Percentiles rank a stretch among this genome's conserved stretches.
Conservation (phyloP, 2,797 vertebrate genomes). For the Philypnodon macrostomus region DNA sequence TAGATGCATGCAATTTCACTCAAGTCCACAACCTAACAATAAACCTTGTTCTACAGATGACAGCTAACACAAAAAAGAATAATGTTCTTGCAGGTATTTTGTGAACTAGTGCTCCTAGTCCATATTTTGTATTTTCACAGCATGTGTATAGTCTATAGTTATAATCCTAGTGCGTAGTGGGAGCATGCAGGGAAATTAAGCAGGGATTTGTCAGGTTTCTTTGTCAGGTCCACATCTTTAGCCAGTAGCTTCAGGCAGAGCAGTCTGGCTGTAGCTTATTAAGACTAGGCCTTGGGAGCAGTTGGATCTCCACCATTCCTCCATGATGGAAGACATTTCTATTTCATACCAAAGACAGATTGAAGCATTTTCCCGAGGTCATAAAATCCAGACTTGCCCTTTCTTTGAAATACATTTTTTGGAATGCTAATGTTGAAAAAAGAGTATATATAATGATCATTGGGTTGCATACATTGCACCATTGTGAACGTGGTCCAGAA, state of each 20-base stretch:
- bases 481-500: background rate
- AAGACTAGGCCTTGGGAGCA: slow-evolving; percentile 23
- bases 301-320: slow-evolving; percentile 30
- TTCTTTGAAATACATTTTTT: slow-evolving; percentile 36
- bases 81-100: slow-evolving; percentile 51
- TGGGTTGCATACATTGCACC: background rate
- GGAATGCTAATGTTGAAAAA: slow-evolving; percentile 25
- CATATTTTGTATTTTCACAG: background rate
- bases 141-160: slow-evolving; percentile 11
- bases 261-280: slow-evolving; percentile 19
- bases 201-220: slow-evolving; percentile 25
- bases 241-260: slow-evolving; percentile 17
- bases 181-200: slow-evolving; percentile 33
- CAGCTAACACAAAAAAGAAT: slow-evolving; percentile 10
- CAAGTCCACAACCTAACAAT: slow-evolving; percentile 20
- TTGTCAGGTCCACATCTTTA: slow-evolving; percentile 14
- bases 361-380: slow-evolving; percentile 50
- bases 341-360: slow-evolving; percentile 48
- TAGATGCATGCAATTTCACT: slow-evolving; percentile 1
- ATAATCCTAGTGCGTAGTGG: slow-evolving; percentile 3
- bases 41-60: slow-evolving; percentile 30
- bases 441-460: slow-evolving; percentile 13
- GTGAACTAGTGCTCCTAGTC: slow-evolving; percentile 37
- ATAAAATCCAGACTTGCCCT: slow-evolving; percentile 39
- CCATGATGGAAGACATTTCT: slow-evolving; percentile 44